Evolutionary conservation across 2,797 vertebrate genomes (phyloP).

Genomic region (Discoglossus pictus): DNA sequence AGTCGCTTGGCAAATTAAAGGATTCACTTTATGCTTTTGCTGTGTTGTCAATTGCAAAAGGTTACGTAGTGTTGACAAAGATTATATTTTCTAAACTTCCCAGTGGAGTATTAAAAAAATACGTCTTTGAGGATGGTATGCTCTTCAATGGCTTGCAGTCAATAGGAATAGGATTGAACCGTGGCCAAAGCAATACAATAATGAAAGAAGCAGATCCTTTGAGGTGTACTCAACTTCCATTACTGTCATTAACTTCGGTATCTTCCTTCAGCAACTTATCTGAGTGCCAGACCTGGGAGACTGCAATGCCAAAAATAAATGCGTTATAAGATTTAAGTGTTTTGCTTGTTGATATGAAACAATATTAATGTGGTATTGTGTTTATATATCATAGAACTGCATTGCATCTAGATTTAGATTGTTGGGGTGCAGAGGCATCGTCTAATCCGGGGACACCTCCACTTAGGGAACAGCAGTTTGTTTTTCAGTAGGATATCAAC

Average conservation of each 20-base stretch:
- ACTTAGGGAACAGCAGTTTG: too few relatives aligned
- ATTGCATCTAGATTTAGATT: too few relatives aligned
- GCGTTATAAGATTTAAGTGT: too few relatives aligned
- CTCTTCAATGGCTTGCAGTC: conserved; percentile 2
- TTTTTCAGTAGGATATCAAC: too few relatives aligned
- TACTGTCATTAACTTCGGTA: not conserved
- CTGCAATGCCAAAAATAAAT: too few relatives aligned
- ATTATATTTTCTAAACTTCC: conserved; percentile 3
- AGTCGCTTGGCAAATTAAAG: conserved; percentile 14
- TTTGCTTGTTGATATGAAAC: too few relatives aligned
- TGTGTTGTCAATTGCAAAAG: conserved; percentile 26
- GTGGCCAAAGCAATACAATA: conserved; percentile 28
- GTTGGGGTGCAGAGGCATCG: too few relatives aligned
- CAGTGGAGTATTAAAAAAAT: conserved; percentile 14
- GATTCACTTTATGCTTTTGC: not conserved
- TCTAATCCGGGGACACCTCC: too few relatives aligned
- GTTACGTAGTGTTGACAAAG: conserved; percentile 33
- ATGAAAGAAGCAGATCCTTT: conserved; percentile 1
- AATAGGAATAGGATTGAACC: conserved; percentile 5
- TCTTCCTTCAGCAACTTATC: not conserved
- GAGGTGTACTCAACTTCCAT: conserved; percentile 10
- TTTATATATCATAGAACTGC: too few relatives aligned
- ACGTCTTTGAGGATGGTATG: conserved; percentile 8
- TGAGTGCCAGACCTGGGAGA: not conserved
- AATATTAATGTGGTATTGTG: too few relatives aligned